Base-by-base conservation (phyloP, 2,888 invertebrate genomes). In the Cephus pygmeus region DNA sequence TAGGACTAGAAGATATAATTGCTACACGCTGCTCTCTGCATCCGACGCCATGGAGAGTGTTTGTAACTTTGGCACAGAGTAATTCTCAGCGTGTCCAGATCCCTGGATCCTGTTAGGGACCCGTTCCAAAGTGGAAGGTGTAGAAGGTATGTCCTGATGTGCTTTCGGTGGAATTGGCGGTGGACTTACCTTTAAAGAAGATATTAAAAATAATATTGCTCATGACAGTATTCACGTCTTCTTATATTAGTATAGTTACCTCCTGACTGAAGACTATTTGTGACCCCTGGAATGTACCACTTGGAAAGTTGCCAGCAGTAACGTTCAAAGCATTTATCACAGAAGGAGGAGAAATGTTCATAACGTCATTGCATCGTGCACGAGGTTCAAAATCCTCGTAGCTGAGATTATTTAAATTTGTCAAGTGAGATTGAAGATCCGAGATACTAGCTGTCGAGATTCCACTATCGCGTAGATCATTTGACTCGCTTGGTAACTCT, bases 381-480 rank as follows among this genome's bases (percentile, higher is more conserved):
- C 90, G 88, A 11, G 92, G 91, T 75, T 92, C 92, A 73, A 91
- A 92, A 40, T 92, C 92, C 80, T 92, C 92, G 81, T 92, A 92
- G 75, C 91, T 90, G 23, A 92, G 85, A 81, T 92, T 92, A 79
- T 92, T 92, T 36, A 92, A 84, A 79, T 91, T 91, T 11, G 89
- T 88, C 31, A 92, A 80, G 34, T 91, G 91, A 11, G 90, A 89
- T 36, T 91, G 91, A 73, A 91, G 88, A 78, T 92, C 92, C 69
- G 90, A 85, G 4, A 92, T 85, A 80, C 92, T 92, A 30, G 92
- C 89, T 0, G 92, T 92, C 0, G 92, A 92, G 73, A 92, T 92
- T 23, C 93, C 94, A 3, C 94, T 93, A 87, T 94, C 94, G 9
- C 94, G 91, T 15, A 93, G 88, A 83, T 94, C 93, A 77, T 93